These are phyloP conservation scores for Symphodus melops DNA, from an alignment of 2,113 vertebrate species.

Conservation along the genomic window DNA sequence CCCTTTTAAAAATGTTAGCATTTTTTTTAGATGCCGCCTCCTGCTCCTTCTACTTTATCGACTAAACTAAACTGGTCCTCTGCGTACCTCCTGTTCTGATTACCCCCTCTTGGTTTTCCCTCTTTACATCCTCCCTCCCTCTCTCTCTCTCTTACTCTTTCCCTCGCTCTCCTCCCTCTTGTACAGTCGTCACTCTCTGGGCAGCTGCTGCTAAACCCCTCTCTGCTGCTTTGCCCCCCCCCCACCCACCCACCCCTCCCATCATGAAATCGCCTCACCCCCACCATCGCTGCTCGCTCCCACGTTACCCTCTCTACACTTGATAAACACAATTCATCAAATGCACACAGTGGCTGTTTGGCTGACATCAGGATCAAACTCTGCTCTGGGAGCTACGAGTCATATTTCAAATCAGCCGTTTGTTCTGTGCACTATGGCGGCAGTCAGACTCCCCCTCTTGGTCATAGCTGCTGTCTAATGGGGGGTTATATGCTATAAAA, in stretches of 20 bases:
- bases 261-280: not conserved
- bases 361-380: not conserved
- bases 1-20: not conserved
- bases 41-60: not conserved
- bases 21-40: too few species aligned
- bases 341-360: not conserved
- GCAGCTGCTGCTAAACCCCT: slow-evolving; percentile 82
- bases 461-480: too few species aligned
- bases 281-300: not conserved
- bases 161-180: slow-evolving; percentile 3
- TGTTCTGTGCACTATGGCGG: too few species aligned
- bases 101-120: not conserved
- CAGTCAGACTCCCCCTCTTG: too few species aligned
- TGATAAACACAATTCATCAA: not conserved
- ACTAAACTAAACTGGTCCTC: not conserved
- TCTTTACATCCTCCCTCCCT: slow-evolving; percentile 26
- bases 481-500: too few species aligned
- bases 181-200: slow-evolving; percentile 76
- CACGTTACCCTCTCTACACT: not conserved
- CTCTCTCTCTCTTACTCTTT: not conserved
- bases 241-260: not conserved
- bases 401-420: too few species aligned
- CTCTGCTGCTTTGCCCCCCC: slow-evolving; percentile 30
- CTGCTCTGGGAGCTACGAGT: too few species aligned
- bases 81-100: not conserved